phyloP scores from a whole-genome alignment of 1,140 invertebrate species.

The Panulirus ornatus region DNA sequence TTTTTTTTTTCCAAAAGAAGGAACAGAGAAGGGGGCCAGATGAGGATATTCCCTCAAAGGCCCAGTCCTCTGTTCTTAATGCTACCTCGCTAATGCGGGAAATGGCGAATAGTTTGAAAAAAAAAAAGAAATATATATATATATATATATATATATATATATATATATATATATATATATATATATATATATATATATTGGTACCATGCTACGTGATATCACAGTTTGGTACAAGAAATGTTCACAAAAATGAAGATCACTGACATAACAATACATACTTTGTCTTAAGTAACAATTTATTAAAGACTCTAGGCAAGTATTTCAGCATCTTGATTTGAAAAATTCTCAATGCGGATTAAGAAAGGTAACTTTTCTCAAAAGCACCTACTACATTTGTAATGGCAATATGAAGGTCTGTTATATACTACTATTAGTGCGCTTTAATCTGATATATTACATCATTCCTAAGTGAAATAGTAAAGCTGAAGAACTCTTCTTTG shows the following conservation, averaged over 20 bases:
- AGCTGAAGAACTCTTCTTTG: too few relatives aligned
- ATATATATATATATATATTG: background rate
- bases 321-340: background rate
- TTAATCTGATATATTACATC: too few relatives aligned
- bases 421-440: slow-evolving; percentile 1
- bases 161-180: too few relatives aligned
- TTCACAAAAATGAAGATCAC: slow-evolving; percentile 23
- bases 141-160: slow-evolving; percentile 11
- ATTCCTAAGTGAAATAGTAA: background rate
- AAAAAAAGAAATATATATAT: too few relatives aligned
- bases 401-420: background rate
- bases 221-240: slow-evolving; percentile 31
- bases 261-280: slow-evolving; percentile 33
- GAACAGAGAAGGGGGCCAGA: too few relatives aligned
- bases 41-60: too few relatives aligned
- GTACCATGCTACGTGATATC: background rate
- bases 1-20: too few relatives aligned
- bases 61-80: too few relatives aligned
- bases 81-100: too few relatives aligned
- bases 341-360: background rate
- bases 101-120: too few relatives aligned
- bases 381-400: background rate
- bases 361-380: slow-evolving; percentile 13
- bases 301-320: slow-evolving; percentile 38
- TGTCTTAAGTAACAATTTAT: slow-evolving; percentile 24